A percentile compares a stretch with the other conserved stretches of the same genome.
Evolutionary conservation across 92 coral and sea anemone genomes (phyloP).

Genomic region (Bergia sp.): DNA sequence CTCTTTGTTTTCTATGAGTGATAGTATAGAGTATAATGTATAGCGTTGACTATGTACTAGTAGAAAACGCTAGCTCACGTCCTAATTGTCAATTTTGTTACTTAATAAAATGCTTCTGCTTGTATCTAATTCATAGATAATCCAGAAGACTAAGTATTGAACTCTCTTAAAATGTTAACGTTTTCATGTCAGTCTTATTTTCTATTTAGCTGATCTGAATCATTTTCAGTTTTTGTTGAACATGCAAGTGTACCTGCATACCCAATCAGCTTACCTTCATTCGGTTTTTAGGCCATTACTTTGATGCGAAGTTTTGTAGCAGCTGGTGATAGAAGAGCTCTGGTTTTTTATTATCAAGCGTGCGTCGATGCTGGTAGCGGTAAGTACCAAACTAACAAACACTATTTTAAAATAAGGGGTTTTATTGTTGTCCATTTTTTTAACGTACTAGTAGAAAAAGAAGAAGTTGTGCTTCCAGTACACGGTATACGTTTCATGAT

Average conservation of each 20-base stretch:
- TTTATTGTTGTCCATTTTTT: neutral
- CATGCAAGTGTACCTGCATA: neutral
- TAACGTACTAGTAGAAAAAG: neutral
- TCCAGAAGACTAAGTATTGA: too few species aligned
- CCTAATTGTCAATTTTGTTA: too few species aligned
- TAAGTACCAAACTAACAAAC: slow-evolving; percentile 34
- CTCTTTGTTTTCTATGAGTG: too few species aligned
- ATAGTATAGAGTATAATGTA: too few species aligned
- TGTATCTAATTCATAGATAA: too few species aligned
- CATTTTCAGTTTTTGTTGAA: too few species aligned
- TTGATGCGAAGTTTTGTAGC: slow-evolving; percentile 74
- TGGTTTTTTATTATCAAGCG: slow-evolving; percentile 78
- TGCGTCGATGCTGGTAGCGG: slow-evolving; percentile 68
- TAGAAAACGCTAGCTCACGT: too few species aligned
- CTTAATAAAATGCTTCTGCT: too few species aligned
- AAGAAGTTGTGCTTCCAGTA: neutral
- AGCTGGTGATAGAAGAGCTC: slow-evolving; percentile 76
- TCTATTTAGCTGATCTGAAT: too few species aligned
- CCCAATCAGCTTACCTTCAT: neutral
- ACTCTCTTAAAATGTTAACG: too few species aligned
- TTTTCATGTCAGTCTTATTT: too few species aligned
- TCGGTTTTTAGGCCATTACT: slow-evolving; percentile 55
- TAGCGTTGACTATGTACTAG: too few species aligned
- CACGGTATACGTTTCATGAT: neutral
- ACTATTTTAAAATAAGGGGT: neutral